Conservation (phyloP, 64 coral and sea anemone species). For the Hydrozoanthus tunicans region DNA sequence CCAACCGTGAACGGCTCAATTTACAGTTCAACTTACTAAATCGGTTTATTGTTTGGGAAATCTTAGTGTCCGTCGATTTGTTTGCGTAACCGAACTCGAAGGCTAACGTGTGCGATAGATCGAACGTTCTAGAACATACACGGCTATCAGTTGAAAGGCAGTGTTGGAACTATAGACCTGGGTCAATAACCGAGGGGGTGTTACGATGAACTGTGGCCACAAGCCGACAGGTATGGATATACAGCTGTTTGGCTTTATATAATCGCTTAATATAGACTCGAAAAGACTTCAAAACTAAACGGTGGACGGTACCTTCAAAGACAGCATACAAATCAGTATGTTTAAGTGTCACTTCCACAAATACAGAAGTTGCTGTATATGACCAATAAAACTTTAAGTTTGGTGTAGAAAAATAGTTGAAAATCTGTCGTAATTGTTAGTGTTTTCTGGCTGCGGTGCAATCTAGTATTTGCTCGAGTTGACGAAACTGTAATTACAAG, state of each 20-base stretch:
- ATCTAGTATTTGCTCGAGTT: neutral
- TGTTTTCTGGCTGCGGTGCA: neutral
- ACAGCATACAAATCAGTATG: neutral
- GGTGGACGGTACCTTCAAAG: neutral
- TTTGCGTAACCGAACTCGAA: neutral
- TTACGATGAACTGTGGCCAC: constrained; percentile 3
- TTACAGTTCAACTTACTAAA: constrained; percentile 6
- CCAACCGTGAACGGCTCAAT: neutral
- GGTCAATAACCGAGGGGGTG: neutral
- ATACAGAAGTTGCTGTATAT: neutral
- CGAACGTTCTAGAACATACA: constrained; percentile 15
- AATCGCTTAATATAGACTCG: neutral
- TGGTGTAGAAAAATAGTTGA: neutral
- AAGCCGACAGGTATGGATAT: constrained; percentile 23
- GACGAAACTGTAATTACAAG: neutral
- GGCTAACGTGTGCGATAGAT: neutral
- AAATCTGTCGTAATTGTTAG: no score
- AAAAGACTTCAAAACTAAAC: neutral
- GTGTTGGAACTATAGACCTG: neutral
- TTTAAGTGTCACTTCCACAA: neutral
- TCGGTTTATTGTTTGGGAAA: constrained; percentile 2
- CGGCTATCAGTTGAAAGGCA: neutral
- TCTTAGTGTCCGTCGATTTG: neutral
- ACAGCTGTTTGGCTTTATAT: neutral
- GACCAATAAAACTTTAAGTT: no score